phyloP scores from a whole-genome alignment of 1,140 invertebrate genomes.

The Nephila pilipes region DNA sequence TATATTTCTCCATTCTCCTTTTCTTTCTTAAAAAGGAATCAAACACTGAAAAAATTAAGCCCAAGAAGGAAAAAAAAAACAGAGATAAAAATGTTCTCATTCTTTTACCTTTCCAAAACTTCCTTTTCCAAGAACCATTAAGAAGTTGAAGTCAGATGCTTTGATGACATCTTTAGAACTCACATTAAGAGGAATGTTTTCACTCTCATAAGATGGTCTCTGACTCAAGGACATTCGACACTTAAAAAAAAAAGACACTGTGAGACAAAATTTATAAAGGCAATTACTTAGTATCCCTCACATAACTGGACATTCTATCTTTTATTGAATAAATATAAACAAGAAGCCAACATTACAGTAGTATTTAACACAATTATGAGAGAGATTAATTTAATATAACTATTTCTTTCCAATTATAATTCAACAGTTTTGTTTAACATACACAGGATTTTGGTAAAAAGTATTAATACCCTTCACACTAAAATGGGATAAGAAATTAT shows the following conservation, averaged over 20 bases:
- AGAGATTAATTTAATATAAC: not conserved
- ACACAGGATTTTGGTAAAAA: no score
- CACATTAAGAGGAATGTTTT: conserved; percentile 93
- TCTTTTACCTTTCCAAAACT: conserved; percentile 96
- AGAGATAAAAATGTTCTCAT: not conserved
- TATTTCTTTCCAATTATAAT: not conserved
- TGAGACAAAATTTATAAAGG: not conserved
- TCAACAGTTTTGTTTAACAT: no score
- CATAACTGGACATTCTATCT: not conserved
- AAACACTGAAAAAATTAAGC: no score
- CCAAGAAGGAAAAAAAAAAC: not conserved
- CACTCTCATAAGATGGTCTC: conserved; percentile 66
- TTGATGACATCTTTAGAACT: conserved; percentile 96
- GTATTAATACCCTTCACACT: no score
- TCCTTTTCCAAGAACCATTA: conserved; percentile 98
- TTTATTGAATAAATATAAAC: not conserved
- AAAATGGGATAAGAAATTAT: no score
- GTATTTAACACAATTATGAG: no score
- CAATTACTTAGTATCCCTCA: not conserved
- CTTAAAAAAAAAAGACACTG: conserved; percentile 32
- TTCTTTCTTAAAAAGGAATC: not conserved
- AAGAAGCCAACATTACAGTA: not conserved
- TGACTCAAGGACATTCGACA: conserved; percentile 68
- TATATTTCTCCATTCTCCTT: not conserved
- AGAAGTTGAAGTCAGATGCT: conserved; percentile 98